Evolutionary conservation across 2,888 invertebrate genomes (phyloP), one percentile per base, ranked within the genome.

Genomic region (Drosophila buzzatii): DNA sequence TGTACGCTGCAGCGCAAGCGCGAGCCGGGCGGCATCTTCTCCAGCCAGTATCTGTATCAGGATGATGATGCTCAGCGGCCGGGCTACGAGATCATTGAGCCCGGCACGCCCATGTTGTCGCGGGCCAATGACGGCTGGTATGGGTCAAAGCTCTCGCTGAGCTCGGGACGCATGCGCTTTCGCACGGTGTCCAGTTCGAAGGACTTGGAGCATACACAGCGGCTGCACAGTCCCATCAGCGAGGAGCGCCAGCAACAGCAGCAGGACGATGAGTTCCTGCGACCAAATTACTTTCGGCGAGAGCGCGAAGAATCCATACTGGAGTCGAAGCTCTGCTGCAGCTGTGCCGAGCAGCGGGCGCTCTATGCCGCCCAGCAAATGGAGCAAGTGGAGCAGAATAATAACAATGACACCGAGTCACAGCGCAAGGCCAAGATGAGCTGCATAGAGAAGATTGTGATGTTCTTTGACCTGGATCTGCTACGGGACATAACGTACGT

Each of bases 391-490:
- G 52, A 67, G 8, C n/a, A 9, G 4, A 49, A 33, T 9, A 52
- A 49, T 5, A 59, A 63, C 31, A 53, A 47, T 9, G 61, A 61
- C 9, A 2, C 14, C 2, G 23, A 56, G 8, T 20, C 31, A 6
- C n/a, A 45, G 1, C 41, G 8, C 16, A 6, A 53, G 2, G 39
- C 59, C 10, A 42, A 66, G 12, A 79, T 83, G 91, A 70, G 85
- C 93, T 81, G 94, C 93, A 1, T 94, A 93, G 92, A 95, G 85
- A 95, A 95, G 89, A 86, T 96, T 8, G 92, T 94, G 0, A 92
- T 95, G 42, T 96, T 96, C 89, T 96, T 96, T 84, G 96, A 96
- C 90, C 93, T 96, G 69, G 95, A 95, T 90, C 93, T 96, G 57
- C 91, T 96, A 62, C 95, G 95, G 79, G 96, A 96, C 91, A 94